These are phyloP conservation scores for Altica lythri DNA, from an alignment of 2,888 invertebrate species.

Conservation along the genomic window DNA sequence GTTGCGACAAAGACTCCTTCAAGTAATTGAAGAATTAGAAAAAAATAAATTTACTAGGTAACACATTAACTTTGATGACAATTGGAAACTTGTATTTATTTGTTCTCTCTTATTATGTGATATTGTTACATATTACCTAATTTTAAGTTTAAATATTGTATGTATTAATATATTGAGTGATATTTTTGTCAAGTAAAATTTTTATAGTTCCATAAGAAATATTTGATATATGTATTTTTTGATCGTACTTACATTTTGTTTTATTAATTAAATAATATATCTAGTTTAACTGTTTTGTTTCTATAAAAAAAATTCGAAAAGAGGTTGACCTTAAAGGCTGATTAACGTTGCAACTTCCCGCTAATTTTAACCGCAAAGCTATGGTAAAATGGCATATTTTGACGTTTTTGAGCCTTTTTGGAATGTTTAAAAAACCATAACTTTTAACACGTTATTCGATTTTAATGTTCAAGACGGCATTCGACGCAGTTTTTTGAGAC, in stretches of 20 bases:
- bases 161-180: slow-evolving; percentile 23
- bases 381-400: too few species aligned
- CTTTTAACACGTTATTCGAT: too few species aligned
- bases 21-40: slow-evolving; percentile 68
- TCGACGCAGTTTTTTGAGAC: too few species aligned
- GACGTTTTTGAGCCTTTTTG: too few species aligned
- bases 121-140: slow-evolving; percentile 32
- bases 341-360: too few species aligned
- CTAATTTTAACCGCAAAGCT: too few species aligned
- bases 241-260: slow-evolving; percentile 4
- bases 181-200: slow-evolving; percentile 21
- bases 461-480: too few species aligned
- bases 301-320: too few species aligned
- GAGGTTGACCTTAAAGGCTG: too few species aligned
- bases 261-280: not conserved
- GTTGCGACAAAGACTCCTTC: slow-evolving; percentile 76
- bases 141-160: slow-evolving; percentile 20
- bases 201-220: not conserved
- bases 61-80: slow-evolving; percentile 23
- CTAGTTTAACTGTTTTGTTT: too few species aligned
- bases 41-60: slow-evolving; percentile 43
- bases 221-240: slow-evolving; percentile 2
- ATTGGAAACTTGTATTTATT: slow-evolving; percentile 7
- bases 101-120: slow-evolving; percentile 36
- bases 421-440: too few species aligned